These are phyloP conservation scores for Diceros bicornis DNA, from an alignment of 2,797 vertebrate species.

Conservation along the genomic window DNA sequence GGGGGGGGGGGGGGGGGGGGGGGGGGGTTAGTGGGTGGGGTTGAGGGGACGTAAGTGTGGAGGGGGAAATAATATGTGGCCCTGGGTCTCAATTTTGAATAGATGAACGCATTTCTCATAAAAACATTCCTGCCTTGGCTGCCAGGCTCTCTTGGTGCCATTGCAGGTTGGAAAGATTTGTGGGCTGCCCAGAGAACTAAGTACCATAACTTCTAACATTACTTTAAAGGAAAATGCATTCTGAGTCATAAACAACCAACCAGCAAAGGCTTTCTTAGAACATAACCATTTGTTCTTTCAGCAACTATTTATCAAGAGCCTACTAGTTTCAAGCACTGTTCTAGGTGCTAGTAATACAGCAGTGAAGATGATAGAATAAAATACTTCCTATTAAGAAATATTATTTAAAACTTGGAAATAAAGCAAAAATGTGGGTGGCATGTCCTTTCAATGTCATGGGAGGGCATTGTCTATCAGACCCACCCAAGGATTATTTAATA, in stretches of 20 bases:
- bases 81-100: not conserved
- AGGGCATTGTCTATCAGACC: not conserved
- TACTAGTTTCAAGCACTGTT: not conserved
- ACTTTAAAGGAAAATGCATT: not conserved
- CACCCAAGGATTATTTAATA: not conserved
- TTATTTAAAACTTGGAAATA: not conserved
- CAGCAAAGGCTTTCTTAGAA: not conserved
- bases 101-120: not conserved
- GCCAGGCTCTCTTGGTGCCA: not conserved
- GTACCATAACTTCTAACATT: not conserved
- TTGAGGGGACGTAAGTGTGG: not conserved
- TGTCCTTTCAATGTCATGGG: not conserved
- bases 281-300: not conserved
- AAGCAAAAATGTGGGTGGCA: not conserved
- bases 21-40: not conserved
- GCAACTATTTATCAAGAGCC: not conserved
- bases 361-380: not conserved
- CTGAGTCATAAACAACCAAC: not conserved
- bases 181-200: not conserved
- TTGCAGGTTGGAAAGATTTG: not conserved
- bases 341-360: not conserved
- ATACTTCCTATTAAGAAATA: not conserved
- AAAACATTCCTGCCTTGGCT: not conserved
- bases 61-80: not conserved
- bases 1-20: no score